Evolutionary conservation across 2,113 vertebrate species (phyloP).

Genomic region (Natator depressus): DNA sequence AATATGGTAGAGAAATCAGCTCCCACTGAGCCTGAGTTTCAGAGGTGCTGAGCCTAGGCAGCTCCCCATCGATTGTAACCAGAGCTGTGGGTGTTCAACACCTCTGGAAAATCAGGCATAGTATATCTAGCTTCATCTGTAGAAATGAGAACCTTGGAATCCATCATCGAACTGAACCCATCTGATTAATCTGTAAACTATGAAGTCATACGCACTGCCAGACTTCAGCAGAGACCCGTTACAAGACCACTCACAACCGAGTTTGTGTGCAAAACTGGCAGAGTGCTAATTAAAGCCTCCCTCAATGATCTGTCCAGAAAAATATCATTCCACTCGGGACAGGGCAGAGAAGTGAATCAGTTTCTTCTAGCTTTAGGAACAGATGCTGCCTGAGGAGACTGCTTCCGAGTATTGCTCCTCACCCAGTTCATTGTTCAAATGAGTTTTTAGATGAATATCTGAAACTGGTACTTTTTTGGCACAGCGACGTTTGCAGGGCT

Average conservation of each 20-base stretch:
- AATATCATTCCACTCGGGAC: accelerated
- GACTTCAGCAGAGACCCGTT: background rate
- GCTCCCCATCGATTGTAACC: background rate
- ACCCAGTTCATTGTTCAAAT: accelerated
- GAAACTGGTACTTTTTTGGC: accelerated
- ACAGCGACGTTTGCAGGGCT: background rate
- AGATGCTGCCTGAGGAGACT: accelerated
- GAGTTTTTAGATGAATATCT: accelerated
- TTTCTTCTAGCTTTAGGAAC: accelerated
- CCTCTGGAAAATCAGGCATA: background rate
- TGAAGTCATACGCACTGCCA: background rate
- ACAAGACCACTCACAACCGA: accelerated
- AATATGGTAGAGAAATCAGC: background rate
- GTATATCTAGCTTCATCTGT: background rate
- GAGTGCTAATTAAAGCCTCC: accelerated
- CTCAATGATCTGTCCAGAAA: accelerated
- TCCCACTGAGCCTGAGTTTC: background rate
- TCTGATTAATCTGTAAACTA: background rate
- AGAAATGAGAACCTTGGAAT: accelerated
- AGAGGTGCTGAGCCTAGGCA: background rate
- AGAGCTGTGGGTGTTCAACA: slow-evolving; percentile 4
- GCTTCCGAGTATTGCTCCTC: accelerated
- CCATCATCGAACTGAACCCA: accelerated
- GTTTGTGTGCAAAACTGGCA: accelerated
- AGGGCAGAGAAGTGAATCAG: background rate